These are phyloP conservation scores for Stichodactyla mertensii DNA, from an alignment of 64 coral and sea anemone genomes.

Conservation along the genomic window DNA sequence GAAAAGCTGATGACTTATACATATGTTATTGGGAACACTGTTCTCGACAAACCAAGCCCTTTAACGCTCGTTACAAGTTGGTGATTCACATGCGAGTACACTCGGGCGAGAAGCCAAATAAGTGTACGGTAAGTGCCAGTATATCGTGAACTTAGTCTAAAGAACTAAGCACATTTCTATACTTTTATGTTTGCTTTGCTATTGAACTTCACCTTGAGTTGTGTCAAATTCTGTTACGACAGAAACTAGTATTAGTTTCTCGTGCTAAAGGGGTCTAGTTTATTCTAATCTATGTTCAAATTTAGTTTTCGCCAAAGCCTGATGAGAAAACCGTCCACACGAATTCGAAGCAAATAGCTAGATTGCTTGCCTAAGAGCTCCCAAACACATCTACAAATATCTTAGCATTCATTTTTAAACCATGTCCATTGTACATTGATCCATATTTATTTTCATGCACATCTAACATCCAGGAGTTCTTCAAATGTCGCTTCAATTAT, in stretches of 20 bases:
- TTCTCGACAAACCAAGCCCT: slow-evolving; percentile 73
- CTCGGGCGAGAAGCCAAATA: slow-evolving; percentile 94
- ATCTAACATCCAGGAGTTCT: not conserved
- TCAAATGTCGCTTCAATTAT: slow-evolving; percentile 1
- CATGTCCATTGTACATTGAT: not conserved
- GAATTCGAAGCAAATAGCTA: not conserved
- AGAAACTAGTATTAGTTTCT: not conserved
- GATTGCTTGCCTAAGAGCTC: not conserved
- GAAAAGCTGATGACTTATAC: slow-evolving; percentile 95
- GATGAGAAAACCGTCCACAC: not conserved
- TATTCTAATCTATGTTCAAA: not conserved
- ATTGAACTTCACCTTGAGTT: slow-evolving; percentile 20
- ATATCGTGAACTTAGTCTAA: not conserved
- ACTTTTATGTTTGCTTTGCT: not conserved
- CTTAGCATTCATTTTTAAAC: not conserved
- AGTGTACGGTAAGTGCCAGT: slow-evolving; percentile 84
- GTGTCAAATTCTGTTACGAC: not conserved
- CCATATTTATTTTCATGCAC: not conserved
- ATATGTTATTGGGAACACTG: slow-evolving; percentile 97
- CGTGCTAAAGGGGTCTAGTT: not conserved
- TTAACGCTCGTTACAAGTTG: slow-evolving; percentile 94
- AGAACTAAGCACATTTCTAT: slow-evolving; percentile 9
- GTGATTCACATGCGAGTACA: slow-evolving; percentile 99
- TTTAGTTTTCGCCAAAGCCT: not conserved
- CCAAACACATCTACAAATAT: not conserved